Percentiles rank a stretch among this genome's conserved stretches.
These are phyloP conservation scores for Phalacrocorax brasilianus DNA, from an alignment of 2,113 vertebrate species.

Conservation along the genomic window DNA sequence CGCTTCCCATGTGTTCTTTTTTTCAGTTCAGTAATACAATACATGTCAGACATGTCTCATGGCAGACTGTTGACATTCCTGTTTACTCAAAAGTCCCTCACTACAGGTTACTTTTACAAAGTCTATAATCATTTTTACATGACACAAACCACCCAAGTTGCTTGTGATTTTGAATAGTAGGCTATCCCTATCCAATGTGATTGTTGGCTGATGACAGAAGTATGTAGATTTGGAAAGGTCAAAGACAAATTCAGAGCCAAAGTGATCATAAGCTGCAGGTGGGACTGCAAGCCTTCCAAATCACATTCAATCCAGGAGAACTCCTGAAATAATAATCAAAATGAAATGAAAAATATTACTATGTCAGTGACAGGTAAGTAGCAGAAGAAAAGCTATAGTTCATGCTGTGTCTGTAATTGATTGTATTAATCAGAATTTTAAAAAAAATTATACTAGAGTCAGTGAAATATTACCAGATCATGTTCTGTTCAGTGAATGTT, in stretches of 20 bases:
- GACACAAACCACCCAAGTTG: background rate
- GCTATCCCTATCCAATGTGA: background rate
- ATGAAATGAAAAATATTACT: background rate
- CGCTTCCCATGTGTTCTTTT: background rate
- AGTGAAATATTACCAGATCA: background rate
- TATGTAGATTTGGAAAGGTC: background rate
- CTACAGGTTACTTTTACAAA: background rate
- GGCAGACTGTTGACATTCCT: background rate
- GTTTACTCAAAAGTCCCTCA: background rate
- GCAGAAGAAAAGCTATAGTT: background rate
- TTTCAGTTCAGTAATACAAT: background rate
- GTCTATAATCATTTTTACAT: background rate
- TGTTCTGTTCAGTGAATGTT: background rate
- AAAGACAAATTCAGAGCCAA: constrained; percentile 3
- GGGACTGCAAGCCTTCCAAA: background rate
- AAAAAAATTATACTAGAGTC: background rate
- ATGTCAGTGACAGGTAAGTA: background rate
- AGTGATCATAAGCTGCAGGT: background rate
- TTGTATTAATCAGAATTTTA: background rate
- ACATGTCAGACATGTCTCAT: background rate
- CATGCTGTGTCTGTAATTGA: background rate
- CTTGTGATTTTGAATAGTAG: background rate
- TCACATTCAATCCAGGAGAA: background rate
- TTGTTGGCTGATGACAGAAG: background rate
- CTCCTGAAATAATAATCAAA: background rate